Base-by-base conservation (phyloP, 2,888 invertebrate species). In the Schizaphis graminum region DNA sequence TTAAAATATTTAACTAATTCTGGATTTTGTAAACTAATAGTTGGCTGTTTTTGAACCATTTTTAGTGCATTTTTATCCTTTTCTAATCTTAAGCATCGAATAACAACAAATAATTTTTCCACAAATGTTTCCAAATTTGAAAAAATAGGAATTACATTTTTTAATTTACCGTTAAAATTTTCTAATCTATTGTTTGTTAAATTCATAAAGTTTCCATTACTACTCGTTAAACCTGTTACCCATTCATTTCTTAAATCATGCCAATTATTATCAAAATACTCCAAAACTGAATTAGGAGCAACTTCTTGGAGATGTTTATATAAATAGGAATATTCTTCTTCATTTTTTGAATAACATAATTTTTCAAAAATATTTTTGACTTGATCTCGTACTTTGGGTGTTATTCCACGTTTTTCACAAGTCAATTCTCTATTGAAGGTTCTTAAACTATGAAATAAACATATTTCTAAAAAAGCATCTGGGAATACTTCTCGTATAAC, bases 1-100 rank as follows among this genome's bases (percentile, higher is more conserved):
- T 47, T 86, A 86, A 86, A 86, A 86, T 86, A 86, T 86, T 86
- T 86, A 28, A 47, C 16, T 86, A 86, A 86, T 47, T 86, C 47
- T 47, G 28, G 47, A 47, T 86, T 86, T 49, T 86, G 13, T 47
- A 28, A 1, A 86, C 28, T 86, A 28, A 11, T 86, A 28, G 86
- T 86, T 47, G 44, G 44, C 5, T 86, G 47, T 86, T 86, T 86
- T 86, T 86, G 47, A 26, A 86, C 86, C 47, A 86, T 86, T 86
- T 47, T 86, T 16, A 49, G 44, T 86, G 47, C 16, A 49, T 86
- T 86, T 86, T 86, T 86, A 86, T 49, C 47, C 44, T n/a, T 86
- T 47, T 86, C 86, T 44, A 86, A 47, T 86, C 47, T 86, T 86
- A 86, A 86, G 5, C 47, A 86, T 86, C 4, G 5, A 86, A 49